Percentiles rank a stretch among this genome's conserved stretches.
Evolutionary conservation across 2,888 invertebrate species (phyloP).

Genomic region (Euplagia quadripunctaria): DNA sequence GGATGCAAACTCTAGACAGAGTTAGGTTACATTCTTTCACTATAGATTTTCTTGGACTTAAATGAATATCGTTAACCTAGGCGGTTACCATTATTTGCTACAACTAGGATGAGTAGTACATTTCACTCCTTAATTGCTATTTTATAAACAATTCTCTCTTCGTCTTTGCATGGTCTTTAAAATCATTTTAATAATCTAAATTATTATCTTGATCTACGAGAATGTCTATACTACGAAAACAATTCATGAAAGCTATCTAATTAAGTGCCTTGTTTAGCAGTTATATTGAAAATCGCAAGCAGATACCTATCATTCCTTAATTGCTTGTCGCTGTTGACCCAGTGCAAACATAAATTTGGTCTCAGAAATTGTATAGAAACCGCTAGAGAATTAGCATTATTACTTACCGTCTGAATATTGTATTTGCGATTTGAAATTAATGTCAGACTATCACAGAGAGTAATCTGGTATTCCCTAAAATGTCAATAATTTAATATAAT

Average conservation of each 20-base stretch:
- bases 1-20: too few species aligned
- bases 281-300: conserved; percentile 6
- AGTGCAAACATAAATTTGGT: conserved; percentile 24
- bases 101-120: too few species aligned
- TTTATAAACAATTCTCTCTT: too few species aligned
- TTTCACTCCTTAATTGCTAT: too few species aligned
- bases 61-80: too few species aligned
- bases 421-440: conserved; percentile 19
- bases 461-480: not conserved
- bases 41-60: too few species aligned
- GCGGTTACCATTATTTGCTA: too few species aligned
- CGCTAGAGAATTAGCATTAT: conserved; percentile 20
- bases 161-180: too few species aligned
- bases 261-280: conserved; percentile 6
- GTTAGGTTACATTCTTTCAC: too few species aligned
- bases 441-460: conserved; percentile 6
- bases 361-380: conserved; percentile 23
- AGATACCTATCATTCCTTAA: conserved; percentile 19
- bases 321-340: conserved; percentile 23
- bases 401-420: conserved; percentile 19
- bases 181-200: too few species aligned
- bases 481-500: not conserved
- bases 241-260: conserved; percentile 8
- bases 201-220: too few species aligned
- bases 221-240: not conserved